Evolutionary conservation across 2,888 invertebrate species (phyloP), one percentile per base, ranked within the genome.

Genomic region (Agrenia bidenticulata): DNA sequence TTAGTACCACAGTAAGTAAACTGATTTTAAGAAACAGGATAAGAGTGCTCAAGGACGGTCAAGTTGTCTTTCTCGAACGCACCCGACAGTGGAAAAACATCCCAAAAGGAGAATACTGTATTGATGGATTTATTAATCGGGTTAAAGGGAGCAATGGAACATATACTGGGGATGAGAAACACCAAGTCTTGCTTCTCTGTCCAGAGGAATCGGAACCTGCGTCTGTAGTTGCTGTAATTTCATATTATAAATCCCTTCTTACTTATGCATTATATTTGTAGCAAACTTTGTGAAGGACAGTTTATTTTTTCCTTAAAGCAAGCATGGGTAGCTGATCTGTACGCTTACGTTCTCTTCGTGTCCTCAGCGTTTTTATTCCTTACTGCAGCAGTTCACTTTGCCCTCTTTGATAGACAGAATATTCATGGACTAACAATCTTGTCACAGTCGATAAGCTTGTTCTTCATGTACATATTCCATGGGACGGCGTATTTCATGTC

Each of bases 361-460:
- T 49, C 59, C 1, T 64, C 64, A 2, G 7, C 39, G 2, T 72
- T 72, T 39, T 60, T 67, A 2, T 23, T 72, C 1, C 42, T 67
- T 5, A 72, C 72, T 15, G 64, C 53, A 0, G 26, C 63, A 0
- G 56, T 72, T 23, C 69, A 69, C 39, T 2, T 66, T 11, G 19
- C 65, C 11, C 53, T 72, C 9, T 53, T 63, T 13, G 67, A 69
- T n/a, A 62, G 63, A 37, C 69, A 69, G 13, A 66, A 69, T 55
- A 61, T 72, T 51, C 72, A 72, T 27, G 71, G 71, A 17, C 55
- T 69, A 2, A 63, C 66, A 0, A 66, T 72, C 5, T 56, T 72
- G 1, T 72, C 65, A 9, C 63, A 72, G 41, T 59, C 65, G 13
- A 13, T 66, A 4, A 67, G 69, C 27, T 57, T 72, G 53, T 69